A percentile compares a stretch with the other conserved stretches of the same genome.
These are phyloP conservation scores for Atta texana DNA, from an alignment of 1,140 invertebrate species.

Conservation along the genomic window DNA sequence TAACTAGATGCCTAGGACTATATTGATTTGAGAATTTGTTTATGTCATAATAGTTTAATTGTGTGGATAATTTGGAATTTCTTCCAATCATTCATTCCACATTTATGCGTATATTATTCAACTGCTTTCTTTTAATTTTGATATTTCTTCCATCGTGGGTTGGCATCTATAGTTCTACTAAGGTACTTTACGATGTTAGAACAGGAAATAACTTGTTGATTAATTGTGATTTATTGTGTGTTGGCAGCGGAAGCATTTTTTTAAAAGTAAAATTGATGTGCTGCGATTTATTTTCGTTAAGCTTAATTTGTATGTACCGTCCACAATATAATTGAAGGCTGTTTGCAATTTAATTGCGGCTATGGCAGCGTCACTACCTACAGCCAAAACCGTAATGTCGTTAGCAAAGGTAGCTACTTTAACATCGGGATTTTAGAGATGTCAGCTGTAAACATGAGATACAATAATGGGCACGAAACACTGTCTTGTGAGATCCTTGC, in stretches of 20 bases:
- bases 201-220: background rate
- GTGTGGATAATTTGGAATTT: background rate
- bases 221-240: background rate
- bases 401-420: no score
- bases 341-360: background rate
- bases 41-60: background rate
- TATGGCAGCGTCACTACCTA: background rate
- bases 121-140: background rate
- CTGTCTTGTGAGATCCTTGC: background rate
- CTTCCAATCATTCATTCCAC: slow-evolving; percentile 11
- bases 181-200: background rate
- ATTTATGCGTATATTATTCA: background rate
- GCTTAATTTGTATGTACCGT: background rate
- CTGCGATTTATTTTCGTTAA: background rate
- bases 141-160: background rate
- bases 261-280: background rate
- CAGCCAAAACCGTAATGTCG: slow-evolving; percentile 63
- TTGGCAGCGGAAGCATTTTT: no score
- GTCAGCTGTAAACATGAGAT: no score
- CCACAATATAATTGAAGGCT: background rate
- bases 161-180: background rate
- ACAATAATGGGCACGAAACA: background rate
- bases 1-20: no score
- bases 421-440: no score
- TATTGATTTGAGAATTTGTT: background rate